Evolutionary conservation across 2,888 invertebrate genomes (phyloP), one percentile per base, ranked within the genome.

Genomic region (Mellilla xanthometata): DNA sequence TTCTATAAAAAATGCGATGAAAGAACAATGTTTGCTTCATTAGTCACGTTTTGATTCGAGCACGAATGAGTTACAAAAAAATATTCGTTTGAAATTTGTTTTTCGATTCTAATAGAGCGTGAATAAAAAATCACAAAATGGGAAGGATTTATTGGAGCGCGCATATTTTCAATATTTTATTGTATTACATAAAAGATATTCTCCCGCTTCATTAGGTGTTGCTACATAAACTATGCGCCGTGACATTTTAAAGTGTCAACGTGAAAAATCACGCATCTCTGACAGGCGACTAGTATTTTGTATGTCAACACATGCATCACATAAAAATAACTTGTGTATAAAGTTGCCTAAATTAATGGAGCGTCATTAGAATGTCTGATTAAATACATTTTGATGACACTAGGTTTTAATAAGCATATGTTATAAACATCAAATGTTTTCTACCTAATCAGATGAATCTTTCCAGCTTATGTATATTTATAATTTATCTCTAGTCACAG

Each of bases 11-110:
- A 78, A 72, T 53, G 54, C 47, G 38, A 49, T 51, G 63, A 66
- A 79, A 77, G 77, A 82, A 72, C 66, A 62, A 64, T 61, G 66
- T 45, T 60, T 75, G 78, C 64, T 76, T 88, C 84, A 86, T 88
- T 87, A 84, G 85, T 81, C 86, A 86, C 84, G 83, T 79, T 71
- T 67, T 59, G 54, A 53, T 36, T 23, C 28, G 33, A 39, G 54
- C 62, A 62, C 58, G 51, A 53, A 58, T 43, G 29, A 35, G 28
- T 11, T 36, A 23, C 31, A 29, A 12, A 46, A 42, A 49, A 40
- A 45, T 30, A 12, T 45, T 45, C 36, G 43, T 48, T 44, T 40
- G 38, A 48, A 47, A 44, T 47, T 50, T 49, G 13, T 40, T 58
- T 66, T 66, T 56, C 59, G 58, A 51, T 34, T 38, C 51, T 72